Base-by-base conservation (phyloP, 2,113 vertebrate genomes). In the Otocyon megalotis region DNA sequence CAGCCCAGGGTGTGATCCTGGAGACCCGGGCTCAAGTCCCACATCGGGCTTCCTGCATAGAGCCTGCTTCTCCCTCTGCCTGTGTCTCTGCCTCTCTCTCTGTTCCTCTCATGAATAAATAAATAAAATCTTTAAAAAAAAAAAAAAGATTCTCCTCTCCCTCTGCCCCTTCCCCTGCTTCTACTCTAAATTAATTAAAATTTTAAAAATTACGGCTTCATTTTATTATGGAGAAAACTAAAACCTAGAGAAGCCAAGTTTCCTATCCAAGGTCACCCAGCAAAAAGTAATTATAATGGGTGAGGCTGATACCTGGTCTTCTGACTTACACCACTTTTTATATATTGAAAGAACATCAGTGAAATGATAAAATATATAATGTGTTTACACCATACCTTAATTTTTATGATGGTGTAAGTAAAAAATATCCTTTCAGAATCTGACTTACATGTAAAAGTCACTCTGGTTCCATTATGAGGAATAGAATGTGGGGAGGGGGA, bases 391-490 rank as follows among this genome's bases (percentile, higher is more conserved):
- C 54, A 32, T 20, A 28, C 58, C 56, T 74, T 76, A 65, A 74
- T 43, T 90, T 74, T 74, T 90, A 8, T 86, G 58, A 50, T 87
- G 58, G 58, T 20, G 48, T 63, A 48, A 79, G 35, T 15, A 74
- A 80, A 37, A 62, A 85, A 24, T 69, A 87, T 82, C n/a, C 24
- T 93, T 76, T 54, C 53, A 35, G 72, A n/a, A 60, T 81, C 32
- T 92, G 26, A 92, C 62, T 92, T 67, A 80, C 50, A 85, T 54
- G 69, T 85, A 35, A 90, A 63, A 48, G 62, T 67, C 77, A 67
- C 96, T 91, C 30, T 48, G 50, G 19, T 96, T 92, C 56, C 43
- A 74, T 12, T 20, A 37, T 20, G 28, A 26, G 50, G 37, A 74
- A 88, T 58, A 88, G 26, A 89, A 13, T 69, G 13, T 88, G 54